Base-by-base conservation (phyloP, 2,888 invertebrate genomes). In the Synanthedon formicaeformis region DNA sequence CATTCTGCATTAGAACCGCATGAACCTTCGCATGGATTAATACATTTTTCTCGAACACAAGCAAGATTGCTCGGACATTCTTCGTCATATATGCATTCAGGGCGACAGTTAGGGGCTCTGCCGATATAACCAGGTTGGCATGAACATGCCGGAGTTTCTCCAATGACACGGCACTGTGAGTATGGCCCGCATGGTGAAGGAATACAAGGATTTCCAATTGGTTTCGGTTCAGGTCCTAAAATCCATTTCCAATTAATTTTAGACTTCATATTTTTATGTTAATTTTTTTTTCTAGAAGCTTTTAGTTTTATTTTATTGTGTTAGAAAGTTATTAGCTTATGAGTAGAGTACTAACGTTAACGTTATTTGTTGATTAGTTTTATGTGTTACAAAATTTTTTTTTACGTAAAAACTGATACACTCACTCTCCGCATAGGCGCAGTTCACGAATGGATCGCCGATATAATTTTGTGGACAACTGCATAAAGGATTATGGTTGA, bases 401-500 rank as follows among this genome's bases (percentile, higher is more conserved):
- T 16, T 49, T 16, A 18, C 40, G 50, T 12, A 27, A 34, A 40
- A 50, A 34, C 34, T 34, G 34, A 34, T 34, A 34, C 52, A 79
- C 92, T 92, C 90, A 93, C 93, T 89, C 78, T 90, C 89, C 89
- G 92, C 90, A 59, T 81, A 84, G 48, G 90, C 70, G 70, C 95
- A 95, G 65, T 92, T 90, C 54, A 92, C 86, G 71, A 95, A 94
- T 55, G 96, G 95, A 88, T 96, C 95, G 53, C 96, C 96, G 41
- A 89, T 89, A 73, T 90, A 92, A 62, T 92, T 93, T 59, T 89
- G 83, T 52, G 91, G 90, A 75, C 96, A 96, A 73, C 92, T 93
- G 81, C 96, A 96, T 58, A 94, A 91, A 48, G 96, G 94, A 74
- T 94, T 94, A 73, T 96, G 96, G 76, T 94, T 94, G 51, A 95